Evolutionary conservation across 2,113 vertebrate genomes (phyloP), one percentile per base, ranked within the genome.

Genomic region (Malurus alboscapulatus): DNA sequence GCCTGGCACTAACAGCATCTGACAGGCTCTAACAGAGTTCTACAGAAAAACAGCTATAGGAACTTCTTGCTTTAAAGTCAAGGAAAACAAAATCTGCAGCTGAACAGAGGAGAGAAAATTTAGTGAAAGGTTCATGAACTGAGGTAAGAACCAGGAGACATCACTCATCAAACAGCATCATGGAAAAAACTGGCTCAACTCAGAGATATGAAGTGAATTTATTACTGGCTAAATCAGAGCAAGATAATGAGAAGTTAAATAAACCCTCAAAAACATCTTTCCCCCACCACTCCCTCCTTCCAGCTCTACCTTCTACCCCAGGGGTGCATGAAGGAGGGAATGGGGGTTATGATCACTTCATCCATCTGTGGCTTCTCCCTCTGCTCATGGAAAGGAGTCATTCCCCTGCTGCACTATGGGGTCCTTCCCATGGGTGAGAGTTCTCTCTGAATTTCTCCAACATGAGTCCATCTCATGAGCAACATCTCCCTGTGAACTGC

Each of bases 321-420:
- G 27, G 2, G 4, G 14, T 3, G 2, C 12, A 36, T 36, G 36
- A 57, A 19, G 9, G 30, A 84, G 50, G 42, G 8, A 50, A 75
- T 38, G 14, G 38, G 30, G 17, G 6, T 22, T 38, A 32, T 8
- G n/a, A 2, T 54, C 68, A 12, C 8, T 55, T 63, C 27, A 45
- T 22, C n/a, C n/a, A 26, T 2, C 57, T 0, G 0, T 20, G 12
- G 10, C 17, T 71, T 83, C 7, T 36, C 47, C 47, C 3, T 0
- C 38, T 61, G 7, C 38, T 72, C 20, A 44, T 32, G 18, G 15
- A 59, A 18, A 69, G 29, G 54, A 44, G 19, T 13, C 3, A 0
- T 10, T 71, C 45, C 30, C 30, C 20, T 51, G 30, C 55, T 61
- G 79, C 45, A 12, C 48, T 0, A 0, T 38, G 57, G 21, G 40